These are phyloP conservation scores for Camelus bactrianus DNA, from an alignment of 2,113 vertebrate genomes.

Conservation along the genomic window DNA sequence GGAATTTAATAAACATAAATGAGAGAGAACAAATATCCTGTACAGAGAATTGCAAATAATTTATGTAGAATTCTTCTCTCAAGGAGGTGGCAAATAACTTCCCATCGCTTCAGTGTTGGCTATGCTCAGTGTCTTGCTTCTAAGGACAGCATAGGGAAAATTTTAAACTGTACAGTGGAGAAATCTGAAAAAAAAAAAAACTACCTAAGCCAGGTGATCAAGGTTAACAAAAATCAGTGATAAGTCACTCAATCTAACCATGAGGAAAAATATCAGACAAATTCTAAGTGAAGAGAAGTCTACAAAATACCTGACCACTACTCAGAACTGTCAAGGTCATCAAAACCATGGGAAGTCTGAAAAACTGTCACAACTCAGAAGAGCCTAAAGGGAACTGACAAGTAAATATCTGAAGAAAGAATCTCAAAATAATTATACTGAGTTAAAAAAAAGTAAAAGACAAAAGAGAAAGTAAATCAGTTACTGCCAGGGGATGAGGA, in stretches of 20 bases:
- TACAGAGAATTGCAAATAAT: neutral
- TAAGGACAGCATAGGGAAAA: neutral
- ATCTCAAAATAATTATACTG: neutral
- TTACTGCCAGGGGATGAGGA: neutral
- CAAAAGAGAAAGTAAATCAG: neutral
- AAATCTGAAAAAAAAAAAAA: neutral
- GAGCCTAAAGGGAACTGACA: neutral
- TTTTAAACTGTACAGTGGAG: neutral
- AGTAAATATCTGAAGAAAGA: neutral
- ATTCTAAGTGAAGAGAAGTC: neutral
- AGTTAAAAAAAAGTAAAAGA: neutral
- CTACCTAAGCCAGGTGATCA: neutral
- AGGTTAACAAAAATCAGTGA: neutral
- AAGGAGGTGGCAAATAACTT: neutral
- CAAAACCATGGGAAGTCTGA: constrained; percentile 1
- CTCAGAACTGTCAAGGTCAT: neutral
- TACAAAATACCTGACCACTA: neutral
- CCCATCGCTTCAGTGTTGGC: neutral
- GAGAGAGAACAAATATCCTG: neutral
- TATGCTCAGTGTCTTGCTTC: neutral
- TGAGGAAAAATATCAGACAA: neutral
- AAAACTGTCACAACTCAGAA: neutral
- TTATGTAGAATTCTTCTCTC: neutral
- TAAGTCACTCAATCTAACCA: neutral
- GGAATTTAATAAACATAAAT: neutral